A percentile compares a stretch with the other conserved stretches of the same genome.
These are phyloP conservation scores for Bolinopsis microptera DNA, from an alignment of 37 sponge, comb jelly and placozoan species.

Conservation along the genomic window DNA sequence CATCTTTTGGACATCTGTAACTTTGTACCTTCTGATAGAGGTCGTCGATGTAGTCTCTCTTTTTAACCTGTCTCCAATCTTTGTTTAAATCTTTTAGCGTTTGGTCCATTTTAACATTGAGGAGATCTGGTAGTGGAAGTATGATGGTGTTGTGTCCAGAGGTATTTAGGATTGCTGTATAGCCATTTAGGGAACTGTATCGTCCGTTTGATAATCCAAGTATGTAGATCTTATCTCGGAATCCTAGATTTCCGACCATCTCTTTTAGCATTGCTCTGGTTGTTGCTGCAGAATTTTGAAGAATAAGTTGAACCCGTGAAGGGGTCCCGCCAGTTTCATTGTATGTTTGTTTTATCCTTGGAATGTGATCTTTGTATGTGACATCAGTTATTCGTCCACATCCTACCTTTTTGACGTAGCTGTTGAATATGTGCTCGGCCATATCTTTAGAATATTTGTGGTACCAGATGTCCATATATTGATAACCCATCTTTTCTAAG, in stretches of 20 bases:
- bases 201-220: not conserved
- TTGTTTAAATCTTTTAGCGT: not conserved
- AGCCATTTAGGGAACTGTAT: not conserved
- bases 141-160: not conserved
- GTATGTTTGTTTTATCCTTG: no score
- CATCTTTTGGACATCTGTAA: not conserved
- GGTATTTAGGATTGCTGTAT: not conserved
- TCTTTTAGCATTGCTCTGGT: not conserved
- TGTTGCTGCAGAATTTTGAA: not conserved
- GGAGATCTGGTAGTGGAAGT: not conserved
- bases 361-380: no score
- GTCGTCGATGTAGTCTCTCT: not conserved
- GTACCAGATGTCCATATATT: no score
- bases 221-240: conserved; percentile 46
- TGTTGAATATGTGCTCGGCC: no score
- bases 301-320: no score
- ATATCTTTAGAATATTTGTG: no score
- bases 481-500: no score
- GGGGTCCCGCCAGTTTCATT: no score
- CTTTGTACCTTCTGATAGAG: not conserved
- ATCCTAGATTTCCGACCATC: not conserved
- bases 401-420: no score
- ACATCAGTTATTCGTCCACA: no score
- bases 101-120: not conserved
- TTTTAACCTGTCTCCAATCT: not conserved